These are phyloP conservation scores for Echiichthys vipera DNA, from an alignment of 2,797 vertebrate genomes.

Conservation along the genomic window DNA sequence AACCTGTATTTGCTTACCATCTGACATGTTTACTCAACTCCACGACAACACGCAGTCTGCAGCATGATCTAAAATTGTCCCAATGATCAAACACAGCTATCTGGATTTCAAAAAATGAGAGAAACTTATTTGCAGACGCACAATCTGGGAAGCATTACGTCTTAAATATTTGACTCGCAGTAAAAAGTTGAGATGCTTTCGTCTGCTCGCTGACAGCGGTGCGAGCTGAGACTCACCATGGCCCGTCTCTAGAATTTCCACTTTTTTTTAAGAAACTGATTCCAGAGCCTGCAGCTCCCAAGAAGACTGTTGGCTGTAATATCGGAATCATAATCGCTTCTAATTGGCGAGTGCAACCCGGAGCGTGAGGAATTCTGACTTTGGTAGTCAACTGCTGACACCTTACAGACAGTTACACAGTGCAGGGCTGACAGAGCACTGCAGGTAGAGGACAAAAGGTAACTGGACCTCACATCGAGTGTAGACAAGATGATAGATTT, in stretches of 20 bases:
- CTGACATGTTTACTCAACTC: not conserved
- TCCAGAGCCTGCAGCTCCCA: conserved; percentile 36
- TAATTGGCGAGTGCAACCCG: conserved; percentile 50
- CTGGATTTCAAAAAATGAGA: conserved; percentile 29
- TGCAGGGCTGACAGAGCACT: conserved; percentile 33
- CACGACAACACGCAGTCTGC: conserved; percentile 1
- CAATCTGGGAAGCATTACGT: conserved; percentile 68
- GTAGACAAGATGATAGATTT: conserved; percentile 22
- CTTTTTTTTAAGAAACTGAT: not conserved
- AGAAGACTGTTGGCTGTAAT: conserved; percentile 34
- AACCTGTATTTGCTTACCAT: not conserved
- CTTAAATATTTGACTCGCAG: conserved; percentile 35
- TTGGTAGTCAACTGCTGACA: conserved; percentile 23
- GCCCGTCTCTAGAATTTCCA: conserved; percentile 16
- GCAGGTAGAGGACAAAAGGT: conserved; percentile 46
- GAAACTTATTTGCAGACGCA: conserved; percentile 44
- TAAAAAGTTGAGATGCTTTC: conserved; percentile 46
- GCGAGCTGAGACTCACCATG: conserved; percentile 46
- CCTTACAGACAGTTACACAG: conserved; percentile 44
- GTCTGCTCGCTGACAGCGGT: conserved; percentile 42
- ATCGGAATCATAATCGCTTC: conserved; percentile 33
- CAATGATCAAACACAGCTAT: conserved; percentile 39
- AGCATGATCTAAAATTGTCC: conserved; percentile 21
- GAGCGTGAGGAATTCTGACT: conserved; percentile 44
- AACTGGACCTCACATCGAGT: conserved; percentile 24